phyloP scores from a whole-genome alignment of 2,113 vertebrate species.

The Callaeas wilsoni region DNA sequence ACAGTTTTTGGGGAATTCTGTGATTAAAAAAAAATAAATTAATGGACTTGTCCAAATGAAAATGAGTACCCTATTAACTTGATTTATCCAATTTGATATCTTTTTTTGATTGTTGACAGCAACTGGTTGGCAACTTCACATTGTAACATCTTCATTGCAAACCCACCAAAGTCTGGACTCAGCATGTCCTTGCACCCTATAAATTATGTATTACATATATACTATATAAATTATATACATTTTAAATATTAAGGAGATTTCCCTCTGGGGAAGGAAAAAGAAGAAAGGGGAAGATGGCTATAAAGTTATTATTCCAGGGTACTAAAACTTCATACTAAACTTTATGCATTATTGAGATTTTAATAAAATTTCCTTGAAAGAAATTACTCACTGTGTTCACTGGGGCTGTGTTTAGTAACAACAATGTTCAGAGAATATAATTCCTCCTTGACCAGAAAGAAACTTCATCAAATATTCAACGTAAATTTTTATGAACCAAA shows the following conservation, averaged over 20 bases:
- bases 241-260: background rate
- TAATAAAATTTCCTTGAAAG: background rate
- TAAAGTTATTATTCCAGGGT: background rate
- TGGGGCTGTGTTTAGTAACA: background rate
- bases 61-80: rapidly evolving
- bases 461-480: background rate
- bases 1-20: background rate
- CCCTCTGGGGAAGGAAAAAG: background rate
- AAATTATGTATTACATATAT: background rate
- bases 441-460: background rate
- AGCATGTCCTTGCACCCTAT: background rate
- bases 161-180: background rate
- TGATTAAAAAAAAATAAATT: background rate
- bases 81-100: background rate
- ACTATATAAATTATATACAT: background rate
- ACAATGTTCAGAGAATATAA: background rate
- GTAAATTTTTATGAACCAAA: background rate
- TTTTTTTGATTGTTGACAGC: background rate
- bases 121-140: background rate
- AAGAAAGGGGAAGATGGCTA: background rate
- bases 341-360: background rate
- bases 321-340: background rate
- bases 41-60: background rate
- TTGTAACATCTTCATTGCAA: background rate
- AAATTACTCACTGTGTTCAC: background rate